Base-by-base conservation (phyloP, 2,888 invertebrate species). In the Mythimna vitellina region DNA sequence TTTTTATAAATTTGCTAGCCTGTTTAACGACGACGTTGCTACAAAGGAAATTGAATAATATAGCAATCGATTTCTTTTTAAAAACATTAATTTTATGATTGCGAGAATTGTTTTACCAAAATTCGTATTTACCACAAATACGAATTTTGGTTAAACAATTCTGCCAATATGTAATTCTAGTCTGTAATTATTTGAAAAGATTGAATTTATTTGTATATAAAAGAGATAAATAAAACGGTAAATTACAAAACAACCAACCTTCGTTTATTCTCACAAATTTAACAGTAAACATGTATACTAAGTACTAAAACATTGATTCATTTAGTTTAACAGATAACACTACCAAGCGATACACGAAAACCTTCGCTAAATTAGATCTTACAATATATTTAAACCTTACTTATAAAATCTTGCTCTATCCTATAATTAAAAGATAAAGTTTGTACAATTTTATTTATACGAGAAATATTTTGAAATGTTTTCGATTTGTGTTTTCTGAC, bases 261-360 rank as follows among this genome's bases (percentile, higher is more conserved):
- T 89, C 85, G 79, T 91, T 90, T 91, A 90, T 87, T 89, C 85
- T 82, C 86, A 88, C 81, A 87, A 83, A 73, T 81, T 58, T 80
- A 82, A 85, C 84, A 85, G 70, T 86, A 80, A 82, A 82, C 83
- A 82, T 82, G 66, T 81, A 86, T 70, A 76, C 76, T 85, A 85
- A 73, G 22, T 78, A 81, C 78, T 85, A 84, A 77, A 78, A 82
- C 81, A 82, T 73, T 76, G 73, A 80, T 77, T 78, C 1, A 65
- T 66, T 78, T 61, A 69, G 29, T 54, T 66, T 62, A 78, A 65
- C 42, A 67, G 42, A 60, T 70, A 80, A 83, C 14, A 61, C 80
- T 80, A 80, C 84, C 35, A 84, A 84, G 83, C 85, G n/a, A 68
- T 68, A 66, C 49, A 86, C 64, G 42, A 67, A 64, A 74, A 63